Evolutionary conservation across 2,113 vertebrate genomes (phyloP).

Genomic region (Mobula hypostoma): DNA sequence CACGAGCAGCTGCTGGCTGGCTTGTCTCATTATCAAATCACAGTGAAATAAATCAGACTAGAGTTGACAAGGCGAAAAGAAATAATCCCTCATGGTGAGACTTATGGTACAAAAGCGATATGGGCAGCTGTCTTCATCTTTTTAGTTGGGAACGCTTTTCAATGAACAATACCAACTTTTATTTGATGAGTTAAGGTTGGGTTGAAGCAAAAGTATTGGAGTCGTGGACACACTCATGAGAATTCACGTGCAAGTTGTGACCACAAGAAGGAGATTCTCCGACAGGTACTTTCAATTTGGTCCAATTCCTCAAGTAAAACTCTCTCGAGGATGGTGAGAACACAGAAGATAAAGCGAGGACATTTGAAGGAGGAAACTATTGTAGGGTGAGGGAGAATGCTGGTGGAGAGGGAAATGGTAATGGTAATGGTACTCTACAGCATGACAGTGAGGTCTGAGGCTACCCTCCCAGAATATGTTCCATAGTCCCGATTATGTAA

Average conservation of each 20-base stretch:
- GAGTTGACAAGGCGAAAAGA: constrained; percentile 31
- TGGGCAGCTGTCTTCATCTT: constrained; percentile 14
- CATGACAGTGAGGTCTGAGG: background rate
- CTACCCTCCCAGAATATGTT: background rate
- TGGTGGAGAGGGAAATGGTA: background rate
- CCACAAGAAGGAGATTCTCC: background rate
- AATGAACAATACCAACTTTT: background rate
- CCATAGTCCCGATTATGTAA: background rate
- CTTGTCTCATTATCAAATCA: constrained; percentile 33
- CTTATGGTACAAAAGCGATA: constrained; percentile 16
- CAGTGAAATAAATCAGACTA: constrained; percentile 34
- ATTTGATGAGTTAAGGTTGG: background rate
- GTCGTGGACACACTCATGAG: background rate
- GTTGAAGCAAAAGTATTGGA: too few species aligned
- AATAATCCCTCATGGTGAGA: constrained; percentile 10
- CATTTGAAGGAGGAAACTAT: background rate
- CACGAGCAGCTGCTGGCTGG: constrained; percentile 16
- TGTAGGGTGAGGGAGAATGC: background rate
- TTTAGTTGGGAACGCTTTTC: background rate
- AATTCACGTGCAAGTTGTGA: background rate
- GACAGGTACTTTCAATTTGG: background rate
- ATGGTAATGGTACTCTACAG: background rate
- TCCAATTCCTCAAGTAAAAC: background rate
- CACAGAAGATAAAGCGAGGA: background rate
- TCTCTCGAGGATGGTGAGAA: background rate